Evolutionary conservation across 1,140 invertebrate species (phyloP), one percentile per base, ranked within the genome.

Genomic region (Brachionus koreanus): DNA sequence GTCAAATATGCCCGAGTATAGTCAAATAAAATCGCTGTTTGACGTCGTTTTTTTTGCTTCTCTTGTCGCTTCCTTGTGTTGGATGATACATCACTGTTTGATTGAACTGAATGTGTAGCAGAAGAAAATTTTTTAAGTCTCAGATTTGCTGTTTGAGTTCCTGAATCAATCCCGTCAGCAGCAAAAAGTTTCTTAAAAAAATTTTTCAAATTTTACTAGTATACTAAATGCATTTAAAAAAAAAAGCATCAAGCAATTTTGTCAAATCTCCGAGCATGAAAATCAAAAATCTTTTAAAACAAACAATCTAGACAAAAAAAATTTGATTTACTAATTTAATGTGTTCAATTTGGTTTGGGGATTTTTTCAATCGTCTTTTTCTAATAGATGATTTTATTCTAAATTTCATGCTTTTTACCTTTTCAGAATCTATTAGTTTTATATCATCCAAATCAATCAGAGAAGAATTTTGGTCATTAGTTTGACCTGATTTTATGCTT

Each of bases 1-100:
- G 9, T 23, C 0, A 79, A 33, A 35, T 79, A 79, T 3, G 35
- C 33, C 19, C 76, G 19, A 2, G 76, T 61, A 25, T 65, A 79
- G n/a, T 79, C 76, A 9, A 57, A 42, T n/a, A 57, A 3, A 10
- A 65, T 61, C 3, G 76, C 76, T 79, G 76, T 79, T 79, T 79
- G 76, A 13, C 69, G 69, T 12, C 69, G 69, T 25, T 35, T 25
- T 57, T 79, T 65, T 4, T 29, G 19, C 0, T 79, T 42, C 6
- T 69, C 33, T 69, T 23, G 42, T 10, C 74, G 74, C 23, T 19
- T 10, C 0, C 74, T 42, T 5, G 46, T 52, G 16, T 75, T 77
- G 5, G 49, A 61, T 79, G 76, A 74, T 43, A 74, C 19, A 74
- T 74, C 69, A 74, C 42, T 74, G 16, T 42, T 46, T 16, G 35